Evolutionary conservation across 2,113 vertebrate species (phyloP), one percentile per base, ranked within the genome.

Genomic region (Scytalopus superciliaris): DNA sequence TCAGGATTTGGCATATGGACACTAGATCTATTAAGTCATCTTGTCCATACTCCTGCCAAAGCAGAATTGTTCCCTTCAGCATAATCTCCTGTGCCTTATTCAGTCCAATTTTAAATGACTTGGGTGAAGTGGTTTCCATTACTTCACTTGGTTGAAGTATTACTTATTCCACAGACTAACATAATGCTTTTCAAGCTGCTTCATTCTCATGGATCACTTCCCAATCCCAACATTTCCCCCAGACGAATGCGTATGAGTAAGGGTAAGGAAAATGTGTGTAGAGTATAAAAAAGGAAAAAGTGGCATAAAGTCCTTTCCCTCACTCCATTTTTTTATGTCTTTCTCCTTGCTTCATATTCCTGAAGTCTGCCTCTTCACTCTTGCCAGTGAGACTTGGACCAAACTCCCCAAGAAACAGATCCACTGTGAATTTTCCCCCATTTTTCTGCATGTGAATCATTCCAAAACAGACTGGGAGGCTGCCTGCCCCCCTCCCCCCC

Each of bases 131-230:
- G 52, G 94, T 96, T 97, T 97, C 97, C 97, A 97, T 97, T 96
- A 97, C 96, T 96, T 97, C 95, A 97, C 75, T 95, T 92, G 74
- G 70, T 96, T 96, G 94, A 96, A 92, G 96, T 94, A 97, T 97
- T 97, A 94, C 94, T 96, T 96, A 95, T 96, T 97, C 96, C 96
- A 97, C 90, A 96, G 93, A 94, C 96, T 95, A 97, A 95, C 92
- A 96, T 96, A 95, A 96, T 95, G 90, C 88, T 93, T 97, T 96
- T 96, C 88, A 96, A 93, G 80, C 93, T 94, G 83, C 93, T 96
- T 96, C 92, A 96, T 95, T 96, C 86, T 94, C 90, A 94, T 94
- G 96, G 96, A 97, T 95, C 88, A 72, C 90, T 96, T 97, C 96
- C 96, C 96, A 97, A 94, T 92, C 96, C 90, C 90, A 90, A 84